phyloP scores from a whole-genome alignment of 2,113 vertebrate species.

The Euleptes europaea region DNA sequence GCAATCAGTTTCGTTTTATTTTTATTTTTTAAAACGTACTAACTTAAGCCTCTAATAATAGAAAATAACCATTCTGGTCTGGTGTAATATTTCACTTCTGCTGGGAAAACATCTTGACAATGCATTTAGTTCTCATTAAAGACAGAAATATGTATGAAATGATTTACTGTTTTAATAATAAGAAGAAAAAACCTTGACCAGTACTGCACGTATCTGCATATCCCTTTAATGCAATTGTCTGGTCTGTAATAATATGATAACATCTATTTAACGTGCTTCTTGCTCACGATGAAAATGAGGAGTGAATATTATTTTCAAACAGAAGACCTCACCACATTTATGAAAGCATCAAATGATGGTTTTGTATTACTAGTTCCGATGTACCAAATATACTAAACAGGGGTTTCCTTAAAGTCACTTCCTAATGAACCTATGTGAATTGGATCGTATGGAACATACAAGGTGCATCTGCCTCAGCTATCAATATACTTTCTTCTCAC shows the following conservation, averaged over 20 bases:
- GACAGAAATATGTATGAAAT: conserved; percentile 11
- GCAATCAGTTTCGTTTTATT: conserved; percentile 26
- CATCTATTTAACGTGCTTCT: neutral
- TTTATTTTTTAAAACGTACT: neutral
- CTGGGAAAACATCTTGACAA: conserved; percentile 3
- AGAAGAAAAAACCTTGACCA: neutral
- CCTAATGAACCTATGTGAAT: no score
- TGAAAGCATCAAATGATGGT: neutral
- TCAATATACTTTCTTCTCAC: no score
- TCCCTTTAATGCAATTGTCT: neutral
- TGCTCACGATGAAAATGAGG: neutral
- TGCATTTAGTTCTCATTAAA: neutral
- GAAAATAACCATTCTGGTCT: conserved; percentile 2
- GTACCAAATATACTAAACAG: no score
- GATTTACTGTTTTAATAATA: conserved; percentile 10
- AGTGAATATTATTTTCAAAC: accelerated
- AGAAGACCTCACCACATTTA: neutral
- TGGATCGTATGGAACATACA: no score
- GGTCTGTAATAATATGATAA: neutral
- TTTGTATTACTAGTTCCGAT: neutral
- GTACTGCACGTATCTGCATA: neutral
- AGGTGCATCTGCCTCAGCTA: no score
- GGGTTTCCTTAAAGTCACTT: no score
- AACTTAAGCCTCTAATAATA: neutral
- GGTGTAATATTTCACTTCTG: conserved; percentile 39